Evolutionary conservation across 2,888 invertebrate genomes (phyloP), one percentile per base, ranked within the genome.

Genomic region (Ophonus ardosiacus): DNA sequence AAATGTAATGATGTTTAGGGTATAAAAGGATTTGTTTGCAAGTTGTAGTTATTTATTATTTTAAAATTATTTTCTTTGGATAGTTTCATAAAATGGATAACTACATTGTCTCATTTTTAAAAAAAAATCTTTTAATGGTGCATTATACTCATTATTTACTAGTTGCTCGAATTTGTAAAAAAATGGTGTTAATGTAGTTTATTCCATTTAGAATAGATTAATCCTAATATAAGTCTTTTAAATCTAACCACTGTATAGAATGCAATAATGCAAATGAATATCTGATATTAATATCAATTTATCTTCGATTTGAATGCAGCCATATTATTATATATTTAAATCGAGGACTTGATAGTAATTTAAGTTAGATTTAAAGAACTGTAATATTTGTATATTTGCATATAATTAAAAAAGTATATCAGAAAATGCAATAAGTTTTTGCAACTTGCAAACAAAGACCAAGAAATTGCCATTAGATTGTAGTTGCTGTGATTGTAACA

Each of bases 401-500:
- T 63, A 63, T 63, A 63, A 63, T 63, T 63, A 68, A 78, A 78
- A 78, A 74, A 43, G 43, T 78, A 78, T 78, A 78, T 78, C 24
- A 78, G 51, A n/a, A 78, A 59, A 61, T 61, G 80, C 80, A 80
- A 80, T 81, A 81, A 81, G 56, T 68, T 68, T 40, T 51, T 17
- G 71, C 81, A 81, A 81, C 81, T 81, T 81, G 81, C 81, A 7
- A 8, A n/a, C 81, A 81, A 63, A 81, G 24, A 68, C 81, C 81
- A 81, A 8, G 7, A 74, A 51, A 84, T 76, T 84, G 84, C 78
- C 84, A 84, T 84, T 84, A 84, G 84, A 78, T 78, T 56, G 84
- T 84, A 84, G 84, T 84, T 65, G 84, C 78, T 84, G 84, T 84
- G 84, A 84, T 84, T 84, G 84, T 84, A 84, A 76, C 74, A 68